Percentiles rank a stretch among this genome's conserved stretches.
phyloP scores from a whole-genome alignment of 2,113 vertebrate species.

The Isurus oxyrinchus region DNA sequence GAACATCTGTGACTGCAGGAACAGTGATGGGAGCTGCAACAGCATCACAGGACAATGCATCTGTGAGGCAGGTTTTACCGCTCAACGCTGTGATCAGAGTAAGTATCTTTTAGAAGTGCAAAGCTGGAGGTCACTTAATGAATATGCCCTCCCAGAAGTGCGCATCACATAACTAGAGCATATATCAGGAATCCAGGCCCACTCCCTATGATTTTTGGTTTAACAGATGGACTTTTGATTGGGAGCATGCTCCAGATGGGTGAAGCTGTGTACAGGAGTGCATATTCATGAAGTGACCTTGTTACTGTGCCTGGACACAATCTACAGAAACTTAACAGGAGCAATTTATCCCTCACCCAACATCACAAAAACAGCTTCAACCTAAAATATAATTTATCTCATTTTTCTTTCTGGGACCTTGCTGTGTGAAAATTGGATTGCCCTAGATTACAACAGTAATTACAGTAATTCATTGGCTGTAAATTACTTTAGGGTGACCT shows the following conservation, averaged over 20 bases:
- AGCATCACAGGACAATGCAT: constrained; percentile 64
- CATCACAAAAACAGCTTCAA: neutral
- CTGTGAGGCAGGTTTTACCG: constrained; percentile 74
- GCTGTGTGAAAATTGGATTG: neutral
- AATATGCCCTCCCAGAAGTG: neutral
- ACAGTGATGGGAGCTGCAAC: constrained; percentile 67
- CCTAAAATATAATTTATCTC: neutral
- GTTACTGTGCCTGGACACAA: neutral
- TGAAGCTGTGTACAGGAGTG: neutral
- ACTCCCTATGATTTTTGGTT: neutral
- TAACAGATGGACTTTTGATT: neutral
- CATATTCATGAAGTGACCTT: neutral
- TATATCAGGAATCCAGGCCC: neutral
- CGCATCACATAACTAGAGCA: neutral
- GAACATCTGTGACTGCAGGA: constrained; percentile 68
- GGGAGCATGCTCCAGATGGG: neutral
- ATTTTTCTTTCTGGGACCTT: neutral
- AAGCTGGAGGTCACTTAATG: neutral
- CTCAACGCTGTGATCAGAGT: constrained; percentile 68
- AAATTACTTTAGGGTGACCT: neutral
- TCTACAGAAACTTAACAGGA: neutral
- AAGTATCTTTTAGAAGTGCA: constrained; percentile 45
- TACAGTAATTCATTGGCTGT: neutral
- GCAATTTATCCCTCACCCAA: neutral
- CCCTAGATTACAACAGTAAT: neutral